These are phyloP conservation scores for Pangasius mekongensis DNA, from an alignment of 2,797 vertebrate species.

Conservation along the genomic window DNA sequence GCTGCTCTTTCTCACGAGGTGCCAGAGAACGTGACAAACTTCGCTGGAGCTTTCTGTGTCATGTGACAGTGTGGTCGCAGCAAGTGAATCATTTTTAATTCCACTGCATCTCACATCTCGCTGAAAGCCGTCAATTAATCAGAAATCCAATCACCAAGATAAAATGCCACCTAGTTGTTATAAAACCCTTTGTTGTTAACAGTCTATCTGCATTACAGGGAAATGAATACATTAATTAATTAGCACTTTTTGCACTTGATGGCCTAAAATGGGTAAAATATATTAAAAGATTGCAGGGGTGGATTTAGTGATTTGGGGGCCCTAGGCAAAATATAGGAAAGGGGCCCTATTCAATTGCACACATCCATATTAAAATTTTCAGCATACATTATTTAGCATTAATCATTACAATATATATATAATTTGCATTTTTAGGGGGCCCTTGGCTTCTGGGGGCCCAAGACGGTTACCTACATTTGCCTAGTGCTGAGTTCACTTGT, in stretches of 20 bases:
- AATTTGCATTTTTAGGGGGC: too few relatives aligned
- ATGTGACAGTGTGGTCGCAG: conserved; percentile 35
- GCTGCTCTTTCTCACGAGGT: conserved; percentile 52
- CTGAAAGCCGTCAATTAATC: conserved; percentile 34
- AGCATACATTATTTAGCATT: too few relatives aligned
- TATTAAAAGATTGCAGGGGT: not conserved
- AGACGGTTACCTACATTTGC: too few relatives aligned
- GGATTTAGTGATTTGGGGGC: too few relatives aligned
- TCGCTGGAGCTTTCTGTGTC: conserved; percentile 31
- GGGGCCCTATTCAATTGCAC: too few relatives aligned
- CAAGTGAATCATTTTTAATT: conserved; percentile 44
- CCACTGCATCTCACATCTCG: conserved; percentile 4
- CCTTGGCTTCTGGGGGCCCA: too few relatives aligned
- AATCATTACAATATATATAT: too few relatives aligned
- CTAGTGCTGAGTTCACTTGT: too few relatives aligned
- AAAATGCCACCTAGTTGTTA: conserved; percentile 13
- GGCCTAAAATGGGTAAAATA: not conserved
- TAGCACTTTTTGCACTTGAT: not conserved
- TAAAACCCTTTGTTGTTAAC: conserved; percentile 15
- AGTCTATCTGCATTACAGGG: not conserved
- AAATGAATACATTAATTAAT: not conserved
- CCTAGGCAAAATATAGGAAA: too few relatives aligned
- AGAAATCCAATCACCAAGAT: conserved; percentile 18
- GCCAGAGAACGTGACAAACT: conserved; percentile 48
- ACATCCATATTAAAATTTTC: too few relatives aligned